These are phyloP conservation scores for Cricetomys ansorgei DNA, from an alignment of 2,113 vertebrate species.

Conservation along the genomic window DNA sequence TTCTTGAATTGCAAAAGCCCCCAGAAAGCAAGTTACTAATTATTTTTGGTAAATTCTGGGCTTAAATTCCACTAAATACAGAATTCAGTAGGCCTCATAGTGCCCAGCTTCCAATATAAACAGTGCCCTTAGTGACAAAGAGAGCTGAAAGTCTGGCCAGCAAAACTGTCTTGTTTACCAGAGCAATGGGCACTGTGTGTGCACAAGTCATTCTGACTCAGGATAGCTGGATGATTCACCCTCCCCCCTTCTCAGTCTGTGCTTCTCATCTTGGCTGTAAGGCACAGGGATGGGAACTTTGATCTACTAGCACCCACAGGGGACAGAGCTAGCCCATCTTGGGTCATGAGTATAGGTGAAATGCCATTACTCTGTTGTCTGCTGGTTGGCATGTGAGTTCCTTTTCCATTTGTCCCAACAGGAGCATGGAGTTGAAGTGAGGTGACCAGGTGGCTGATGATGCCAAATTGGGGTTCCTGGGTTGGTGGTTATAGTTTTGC, in stretches of 20 bases:
- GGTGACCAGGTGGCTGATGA: neutral
- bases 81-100: neutral
- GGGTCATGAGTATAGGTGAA: neutral
- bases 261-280: neutral
- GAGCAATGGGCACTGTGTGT: neutral
- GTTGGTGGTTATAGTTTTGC: neutral
- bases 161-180: neutral
- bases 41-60: neutral
- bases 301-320: neutral
- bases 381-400: neutral
- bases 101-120: neutral
- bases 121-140: neutral
- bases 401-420: neutral
- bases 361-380: neutral
- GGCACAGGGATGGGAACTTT: neutral
- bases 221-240: neutral
- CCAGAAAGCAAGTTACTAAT: neutral
- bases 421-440: neutral
- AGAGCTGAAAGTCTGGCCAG: neutral
- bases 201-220: neutral
- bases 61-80: slow-evolving; percentile 2
- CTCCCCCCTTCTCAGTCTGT: neutral
- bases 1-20: slow-evolving; percentile 39
- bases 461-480: neutral
- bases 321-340: neutral